Evolutionary conservation across 2,888 invertebrate genomes (phyloP).

Genomic region (Eristalis tenax): DNA sequence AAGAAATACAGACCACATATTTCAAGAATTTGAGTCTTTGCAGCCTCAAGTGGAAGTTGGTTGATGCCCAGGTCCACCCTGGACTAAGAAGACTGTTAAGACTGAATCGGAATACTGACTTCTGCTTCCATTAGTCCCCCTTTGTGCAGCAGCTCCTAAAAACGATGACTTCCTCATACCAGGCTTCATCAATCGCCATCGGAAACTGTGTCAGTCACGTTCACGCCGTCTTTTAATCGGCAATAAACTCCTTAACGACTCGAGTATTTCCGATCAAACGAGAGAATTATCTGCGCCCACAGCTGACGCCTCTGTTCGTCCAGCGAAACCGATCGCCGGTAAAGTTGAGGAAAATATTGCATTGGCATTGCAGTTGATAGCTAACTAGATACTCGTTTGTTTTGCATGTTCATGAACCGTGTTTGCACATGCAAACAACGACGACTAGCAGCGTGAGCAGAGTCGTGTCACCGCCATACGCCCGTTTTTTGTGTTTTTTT

Average conservation of each 20-base stretch:
- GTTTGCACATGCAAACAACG: background rate
- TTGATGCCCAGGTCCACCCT: too few relatives aligned
- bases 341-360: slow-evolving; percentile 14
- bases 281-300: background rate
- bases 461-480: background rate
- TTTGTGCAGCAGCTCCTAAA: background rate
- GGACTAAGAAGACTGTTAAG: too few relatives aligned
- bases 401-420: background rate
- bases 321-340: background rate
- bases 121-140: too few relatives aligned
- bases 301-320: background rate
- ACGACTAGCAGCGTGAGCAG: background rate
- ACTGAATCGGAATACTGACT: too few relatives aligned
- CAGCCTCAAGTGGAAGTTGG: too few relatives aligned
- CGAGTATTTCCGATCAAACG: background rate
- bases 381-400: background rate
- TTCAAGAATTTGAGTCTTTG: too few relatives aligned
- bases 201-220: background rate
- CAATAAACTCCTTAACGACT: background rate
- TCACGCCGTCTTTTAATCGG: background rate
- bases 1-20: too few relatives aligned
- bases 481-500: background rate
- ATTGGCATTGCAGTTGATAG: slow-evolving; percentile 4
- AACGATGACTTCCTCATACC: background rate
- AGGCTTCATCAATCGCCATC: background rate